A percentile compares a stretch with the other conserved stretches of the same genome.
phyloP scores from a whole-genome alignment of 2,888 invertebrate genomes.

The Deladenus siricidicola region DNA sequence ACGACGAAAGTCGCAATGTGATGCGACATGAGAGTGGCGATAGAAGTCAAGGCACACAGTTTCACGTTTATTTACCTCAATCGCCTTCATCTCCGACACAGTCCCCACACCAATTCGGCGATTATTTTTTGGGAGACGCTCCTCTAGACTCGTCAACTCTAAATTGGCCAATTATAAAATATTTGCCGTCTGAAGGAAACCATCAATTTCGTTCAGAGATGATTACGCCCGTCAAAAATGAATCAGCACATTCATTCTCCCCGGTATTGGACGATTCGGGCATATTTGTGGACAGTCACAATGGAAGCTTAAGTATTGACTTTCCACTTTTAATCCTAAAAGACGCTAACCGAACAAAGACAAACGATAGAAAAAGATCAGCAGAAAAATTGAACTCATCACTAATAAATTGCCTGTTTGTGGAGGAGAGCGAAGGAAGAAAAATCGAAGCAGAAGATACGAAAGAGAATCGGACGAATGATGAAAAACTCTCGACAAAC shows the following conservation, averaged over 20 bases:
- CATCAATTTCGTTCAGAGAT: neutral
- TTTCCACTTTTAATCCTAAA: neutral
- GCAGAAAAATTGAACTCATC: neutral
- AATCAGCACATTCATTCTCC: too few species aligned
- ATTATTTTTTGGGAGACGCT: neutral
- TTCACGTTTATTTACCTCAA: too few species aligned
- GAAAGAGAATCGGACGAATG: neutral
- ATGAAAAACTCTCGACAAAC: neutral
- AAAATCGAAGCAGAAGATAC: neutral
- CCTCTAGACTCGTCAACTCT: neutral
- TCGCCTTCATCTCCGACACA: too few species aligned
- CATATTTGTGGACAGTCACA: neutral
- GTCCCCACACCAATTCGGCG: neutral
- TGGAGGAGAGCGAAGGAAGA: neutral
- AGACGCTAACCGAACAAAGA: neutral
- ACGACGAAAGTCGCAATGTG: too few species aligned
- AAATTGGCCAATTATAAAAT: neutral
- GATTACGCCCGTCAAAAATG: neutral
- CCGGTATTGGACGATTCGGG: constrained; percentile 3
- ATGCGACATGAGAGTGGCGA: neutral
- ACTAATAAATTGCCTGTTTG: neutral
- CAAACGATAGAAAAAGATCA: too few species aligned
- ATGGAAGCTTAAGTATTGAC: neutral
- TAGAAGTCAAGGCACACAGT: too few species aligned
- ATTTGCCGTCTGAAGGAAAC: neutral